Percentiles rank a stretch among this genome's conserved stretches.
These are phyloP conservation scores for Dysdera silvatica DNA, from an alignment of 1,140 invertebrate species.

Conservation along the genomic window DNA sequence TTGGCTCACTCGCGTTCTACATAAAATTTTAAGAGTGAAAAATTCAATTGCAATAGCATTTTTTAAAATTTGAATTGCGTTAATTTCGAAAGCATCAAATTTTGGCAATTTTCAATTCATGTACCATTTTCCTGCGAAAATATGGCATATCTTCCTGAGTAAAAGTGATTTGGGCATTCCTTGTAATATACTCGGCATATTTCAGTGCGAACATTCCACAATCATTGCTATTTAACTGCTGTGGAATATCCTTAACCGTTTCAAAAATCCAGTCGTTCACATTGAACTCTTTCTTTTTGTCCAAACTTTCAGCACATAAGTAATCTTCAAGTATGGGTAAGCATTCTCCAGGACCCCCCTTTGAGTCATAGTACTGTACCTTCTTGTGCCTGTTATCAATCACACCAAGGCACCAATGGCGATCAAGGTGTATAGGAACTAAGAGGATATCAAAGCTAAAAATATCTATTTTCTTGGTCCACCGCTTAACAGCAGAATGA, in stretches of 20 bases:
- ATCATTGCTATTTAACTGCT: conserved; percentile 93
- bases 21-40: too few relatives aligned
- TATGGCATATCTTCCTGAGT: conserved; percentile 87
- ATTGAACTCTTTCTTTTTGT: conserved; percentile 64
- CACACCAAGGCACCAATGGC: conserved; percentile 92
- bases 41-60: too few relatives aligned
- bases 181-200: conserved; percentile 83
- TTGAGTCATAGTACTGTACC: conserved; percentile 85
- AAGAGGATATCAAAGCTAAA: conserved; percentile 73
- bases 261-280: conserved; percentile 42
- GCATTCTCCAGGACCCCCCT: conserved; percentile 66
- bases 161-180: conserved; percentile 62
- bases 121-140: conserved; percentile 81
- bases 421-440: conserved; percentile 83
- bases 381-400: conserved; percentile 69
- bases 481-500: conserved; percentile 64
- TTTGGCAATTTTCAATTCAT: too few relatives aligned
- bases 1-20: too few relatives aligned
- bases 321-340: conserved; percentile 61
- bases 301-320: conserved; percentile 70
- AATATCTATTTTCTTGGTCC: conserved; percentile 84
- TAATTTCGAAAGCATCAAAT: too few relatives aligned
- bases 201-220: conserved; percentile 96
- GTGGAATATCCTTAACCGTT: conserved; percentile 66
- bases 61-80: too few relatives aligned